A percentile compares a stretch with the other conserved stretches of the same genome.
Conservation (phyloP, 2,113 vertebrate genomes). For the Corapipo altera region DNA sequence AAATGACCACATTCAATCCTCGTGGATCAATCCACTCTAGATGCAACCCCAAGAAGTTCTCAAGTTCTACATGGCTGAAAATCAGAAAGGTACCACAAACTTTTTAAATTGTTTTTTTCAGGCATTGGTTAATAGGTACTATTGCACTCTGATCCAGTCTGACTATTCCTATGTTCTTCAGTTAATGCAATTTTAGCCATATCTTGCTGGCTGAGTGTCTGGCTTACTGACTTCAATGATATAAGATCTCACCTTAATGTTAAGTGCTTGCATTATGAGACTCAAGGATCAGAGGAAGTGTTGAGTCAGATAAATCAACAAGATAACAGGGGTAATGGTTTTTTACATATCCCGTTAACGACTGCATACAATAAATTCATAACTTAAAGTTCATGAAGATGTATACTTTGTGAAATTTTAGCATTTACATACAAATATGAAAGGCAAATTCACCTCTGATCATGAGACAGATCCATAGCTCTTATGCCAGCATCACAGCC, state of each 20-base stretch:
- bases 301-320: not conserved
- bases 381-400: not conserved
- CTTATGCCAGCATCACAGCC: conserved; percentile 98
- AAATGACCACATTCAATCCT: not conserved
- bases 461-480: conserved; percentile 98
- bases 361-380: not conserved
- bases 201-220: not conserved
- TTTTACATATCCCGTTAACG: not conserved
- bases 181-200: not conserved
- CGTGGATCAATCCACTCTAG: not conserved
- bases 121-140: not conserved
- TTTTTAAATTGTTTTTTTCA: not conserved
- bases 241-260: not conserved
- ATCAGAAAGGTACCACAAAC: not conserved
- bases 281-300: not conserved
- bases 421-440: not conserved
- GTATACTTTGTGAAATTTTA: not conserved
- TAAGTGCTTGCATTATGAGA: not conserved
- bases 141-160: not conserved
- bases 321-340: not conserved
- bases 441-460: conserved; percentile 87
- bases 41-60: not conserved
- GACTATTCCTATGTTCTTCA: not conserved
- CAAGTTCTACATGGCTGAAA: not conserved
- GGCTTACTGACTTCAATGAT: not conserved